A percentile compares a stretch with the other conserved stretches of the same genome.
phyloP scores from a whole-genome alignment of 53 echinoderm and acorn worm genomes.

The Holothuria scabra region DNA sequence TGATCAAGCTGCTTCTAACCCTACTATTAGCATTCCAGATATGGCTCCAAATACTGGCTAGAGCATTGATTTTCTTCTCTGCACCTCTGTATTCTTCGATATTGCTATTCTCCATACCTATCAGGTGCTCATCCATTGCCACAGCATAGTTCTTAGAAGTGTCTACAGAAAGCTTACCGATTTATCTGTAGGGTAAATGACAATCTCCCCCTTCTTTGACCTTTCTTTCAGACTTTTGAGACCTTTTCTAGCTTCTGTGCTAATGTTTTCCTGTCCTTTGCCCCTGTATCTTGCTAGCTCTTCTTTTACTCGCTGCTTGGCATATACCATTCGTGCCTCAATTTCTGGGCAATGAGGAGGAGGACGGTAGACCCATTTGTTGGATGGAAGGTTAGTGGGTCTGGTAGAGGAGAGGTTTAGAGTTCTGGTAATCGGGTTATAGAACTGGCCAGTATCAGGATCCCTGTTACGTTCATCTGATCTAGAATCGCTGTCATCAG shows the following conservation, averaged over 20 bases:
- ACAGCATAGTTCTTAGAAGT: neutral
- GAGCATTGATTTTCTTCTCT: conserved; percentile 21
- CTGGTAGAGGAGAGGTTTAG: too few relatives aligned
- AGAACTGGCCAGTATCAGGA: too few relatives aligned
- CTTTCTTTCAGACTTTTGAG: too few relatives aligned
- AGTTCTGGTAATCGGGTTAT: too few relatives aligned
- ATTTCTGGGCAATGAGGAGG: neutral
- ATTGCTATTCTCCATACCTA: conserved; percentile 1
- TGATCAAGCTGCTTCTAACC: conserved; percentile 21
- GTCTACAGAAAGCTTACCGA: conserved; percentile 15
- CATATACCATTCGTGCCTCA: conserved; percentile 4
- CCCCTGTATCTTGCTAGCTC: neutral
- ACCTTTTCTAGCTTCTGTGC: too few relatives aligned
- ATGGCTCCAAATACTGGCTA: too few relatives aligned
- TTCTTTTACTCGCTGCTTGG: conserved; percentile 1
- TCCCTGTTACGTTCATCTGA: neutral
- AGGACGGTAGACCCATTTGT: too few relatives aligned
- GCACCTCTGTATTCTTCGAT: conserved; percentile 6
- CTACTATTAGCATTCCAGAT: neutral
- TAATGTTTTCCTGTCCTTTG: too few relatives aligned
- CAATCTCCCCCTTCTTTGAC: too few relatives aligned
- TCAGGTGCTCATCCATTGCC: conserved; percentile 31
- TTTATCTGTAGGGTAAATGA: too few relatives aligned
- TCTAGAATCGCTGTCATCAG: neutral
- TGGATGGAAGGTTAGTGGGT: too few relatives aligned